Base-by-base conservation (phyloP, 2,888 invertebrate genomes). In the Epinotia brunnichana region DNA sequence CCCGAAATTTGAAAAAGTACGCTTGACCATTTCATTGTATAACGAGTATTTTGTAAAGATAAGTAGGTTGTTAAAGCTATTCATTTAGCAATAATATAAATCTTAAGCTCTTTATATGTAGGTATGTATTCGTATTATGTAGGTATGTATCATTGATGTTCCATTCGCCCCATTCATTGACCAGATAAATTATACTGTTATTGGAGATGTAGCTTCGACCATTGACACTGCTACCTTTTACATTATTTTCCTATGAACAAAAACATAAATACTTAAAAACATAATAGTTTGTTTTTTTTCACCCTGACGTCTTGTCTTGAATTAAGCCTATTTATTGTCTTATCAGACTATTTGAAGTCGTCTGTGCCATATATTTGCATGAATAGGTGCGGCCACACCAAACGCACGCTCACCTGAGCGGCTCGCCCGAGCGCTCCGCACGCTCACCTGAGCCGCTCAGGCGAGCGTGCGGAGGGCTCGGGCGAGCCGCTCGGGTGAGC, bases 241-340 rank as follows among this genome's bases (percentile, higher is more conserved):
- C 56, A 62, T 62, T 39, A 73, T 51, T 73, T 68, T 73, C 60
- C 67, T 69, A 73, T 64, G 73, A 69, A 69, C 51, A 67, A 74
- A 48, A 70, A 60, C 67, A 63, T 19, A 61, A 61, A 57, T 70
- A 67, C 17, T 35, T 64, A 21, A 35, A 61, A 68, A 68, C 11
- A 17, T 17, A 4, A 3, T 17, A 17, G 2, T 44, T 59, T n/a
- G n/a, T 59, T 59, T 19, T 54, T 39, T 54, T 64, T 15, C 11
- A 5, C 7, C 35, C 17, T 44, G 10, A n/a, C n/a, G n/a, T n/a
- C n/a, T n/a, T n/a, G 13, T 13, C 41, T 24, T 24, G 21, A 2
- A 24, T 24, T 24, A 2, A 24, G 21, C 1, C 41, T 41, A 13
- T 2, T 1, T 41, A 13, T 2, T 1, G 3, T 41, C 41, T 3